A percentile compares a stretch with the other conserved stretches of the same genome.
phyloP scores from a whole-genome alignment of 2,113 vertebrate species.

The Casuarius casuarius region DNA sequence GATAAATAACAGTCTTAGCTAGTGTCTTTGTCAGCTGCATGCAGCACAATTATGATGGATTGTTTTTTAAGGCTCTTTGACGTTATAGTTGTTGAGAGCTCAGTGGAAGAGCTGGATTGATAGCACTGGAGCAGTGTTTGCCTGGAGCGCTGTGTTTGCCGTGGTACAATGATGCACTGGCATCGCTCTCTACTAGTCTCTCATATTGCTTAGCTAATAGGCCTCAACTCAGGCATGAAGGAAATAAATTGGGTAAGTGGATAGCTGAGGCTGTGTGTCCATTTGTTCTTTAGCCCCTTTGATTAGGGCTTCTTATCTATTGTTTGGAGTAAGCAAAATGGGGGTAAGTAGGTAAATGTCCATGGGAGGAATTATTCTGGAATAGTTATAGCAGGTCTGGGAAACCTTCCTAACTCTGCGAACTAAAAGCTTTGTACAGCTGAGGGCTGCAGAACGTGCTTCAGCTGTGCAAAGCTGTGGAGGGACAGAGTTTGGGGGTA shows the following conservation, averaged over 20 bases:
- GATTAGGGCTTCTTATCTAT: neutral
- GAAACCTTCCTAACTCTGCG: neutral
- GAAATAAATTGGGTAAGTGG: neutral
- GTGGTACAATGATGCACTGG: neutral
- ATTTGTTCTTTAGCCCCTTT: neutral
- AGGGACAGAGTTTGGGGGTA: neutral
- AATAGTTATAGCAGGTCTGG: neutral
- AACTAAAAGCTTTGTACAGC: neutral
- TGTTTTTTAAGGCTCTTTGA: neutral
- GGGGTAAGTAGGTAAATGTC: neutral
- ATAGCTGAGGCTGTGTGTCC: neutral
- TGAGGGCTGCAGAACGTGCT: rapidly evolving
- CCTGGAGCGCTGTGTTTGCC: neutral
- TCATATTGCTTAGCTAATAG: neutral
- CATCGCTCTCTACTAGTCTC: neutral
- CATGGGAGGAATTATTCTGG: neutral
- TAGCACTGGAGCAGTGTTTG: neutral
- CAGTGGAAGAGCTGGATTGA: neutral
- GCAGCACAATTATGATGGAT: neutral
- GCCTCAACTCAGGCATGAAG: neutral
- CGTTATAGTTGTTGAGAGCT: neutral
- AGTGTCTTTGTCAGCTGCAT: neutral
- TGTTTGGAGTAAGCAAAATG: neutral
- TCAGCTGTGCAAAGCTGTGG: rapidly evolving
- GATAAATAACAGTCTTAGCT: neutral